Evolutionary conservation across 2,113 vertebrate genomes (phyloP).

Genomic region (Strix uralensis): DNA sequence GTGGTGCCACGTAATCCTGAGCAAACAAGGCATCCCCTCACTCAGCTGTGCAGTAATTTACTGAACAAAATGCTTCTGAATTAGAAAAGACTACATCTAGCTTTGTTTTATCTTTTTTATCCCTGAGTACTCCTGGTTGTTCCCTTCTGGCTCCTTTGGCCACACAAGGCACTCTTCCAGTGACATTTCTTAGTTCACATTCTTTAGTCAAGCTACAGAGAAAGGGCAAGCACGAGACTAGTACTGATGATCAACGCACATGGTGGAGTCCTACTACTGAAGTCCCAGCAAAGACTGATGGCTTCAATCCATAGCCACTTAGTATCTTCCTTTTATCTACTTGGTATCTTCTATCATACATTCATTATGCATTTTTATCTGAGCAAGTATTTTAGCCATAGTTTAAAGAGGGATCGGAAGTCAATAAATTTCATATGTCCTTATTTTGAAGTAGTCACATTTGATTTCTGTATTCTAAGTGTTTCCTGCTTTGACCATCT

Average conservation of each 20-base stretch:
- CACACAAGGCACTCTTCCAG: too few relatives aligned
- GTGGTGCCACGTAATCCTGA: accelerated
- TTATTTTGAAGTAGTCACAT: background rate
- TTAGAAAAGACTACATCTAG: background rate
- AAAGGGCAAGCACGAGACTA: background rate
- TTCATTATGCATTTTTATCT: background rate
- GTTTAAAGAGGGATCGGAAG: background rate
- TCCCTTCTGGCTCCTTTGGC: background rate
- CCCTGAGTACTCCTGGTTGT: too few relatives aligned
- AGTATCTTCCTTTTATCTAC: accelerated
- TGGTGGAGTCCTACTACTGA: background rate
- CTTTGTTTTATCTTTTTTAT: accelerated
- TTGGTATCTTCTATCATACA: background rate
- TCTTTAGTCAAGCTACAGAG: background rate
- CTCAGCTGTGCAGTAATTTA: background rate
- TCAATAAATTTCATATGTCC: accelerated
- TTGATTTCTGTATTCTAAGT: background rate
- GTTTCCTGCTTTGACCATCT: background rate
- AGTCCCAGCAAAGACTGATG: accelerated
- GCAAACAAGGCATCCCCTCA: background rate
- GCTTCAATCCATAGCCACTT: background rate
- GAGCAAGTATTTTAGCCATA: background rate
- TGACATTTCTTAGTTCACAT: background rate
- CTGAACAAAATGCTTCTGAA: background rate
- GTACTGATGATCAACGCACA: accelerated